Evolutionary conservation across 37 sponge, comb jelly and placozoan species (phyloP).

Genomic region (Theonella swinhoei): DNA sequence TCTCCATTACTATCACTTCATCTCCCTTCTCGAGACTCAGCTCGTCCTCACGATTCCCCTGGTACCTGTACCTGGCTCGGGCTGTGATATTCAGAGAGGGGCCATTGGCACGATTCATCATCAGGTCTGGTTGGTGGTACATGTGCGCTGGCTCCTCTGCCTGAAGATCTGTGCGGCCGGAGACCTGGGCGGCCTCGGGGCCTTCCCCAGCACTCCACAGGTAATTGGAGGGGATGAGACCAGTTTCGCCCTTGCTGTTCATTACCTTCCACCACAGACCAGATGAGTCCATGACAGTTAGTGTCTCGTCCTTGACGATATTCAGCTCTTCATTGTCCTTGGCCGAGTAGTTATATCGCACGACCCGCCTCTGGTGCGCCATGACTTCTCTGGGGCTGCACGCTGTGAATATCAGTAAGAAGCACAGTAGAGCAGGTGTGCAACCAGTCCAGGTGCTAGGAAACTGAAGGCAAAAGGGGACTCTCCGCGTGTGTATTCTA

Average conservation of each 20-base stretch:
- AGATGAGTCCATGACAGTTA: constrained; percentile 62
- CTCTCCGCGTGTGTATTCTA: too few species aligned
- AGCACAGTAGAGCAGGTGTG: not conserved
- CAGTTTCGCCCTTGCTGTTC: constrained; percentile 58
- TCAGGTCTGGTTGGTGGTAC: constrained; percentile 78
- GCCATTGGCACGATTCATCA: constrained; percentile 7
- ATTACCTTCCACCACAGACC: constrained; percentile 88
- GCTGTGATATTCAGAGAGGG: constrained; percentile 67
- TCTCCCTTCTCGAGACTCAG: constrained; percentile 85
- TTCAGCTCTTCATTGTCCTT: constrained; percentile 82
- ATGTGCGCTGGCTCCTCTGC: constrained; percentile 39
- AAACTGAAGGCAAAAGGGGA: too few species aligned
- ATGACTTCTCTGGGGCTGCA: not conserved
- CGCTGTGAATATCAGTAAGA: not conserved
- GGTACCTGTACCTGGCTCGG: constrained; percentile 77
- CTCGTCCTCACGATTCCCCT: constrained; percentile 80
- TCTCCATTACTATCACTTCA: constrained; percentile 82
- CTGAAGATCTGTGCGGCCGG: constrained; percentile 9
- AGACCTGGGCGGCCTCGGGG: not conserved
- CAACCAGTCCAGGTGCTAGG: not conserved
- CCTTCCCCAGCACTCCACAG: constrained; percentile 28
- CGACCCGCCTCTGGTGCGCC: constrained; percentile 35
- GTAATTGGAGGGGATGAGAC: constrained; percentile 88
- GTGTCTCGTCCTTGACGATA: constrained; percentile 74
- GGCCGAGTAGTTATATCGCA: constrained; percentile 75